These are phyloP conservation scores for Solenopsis fugax DNA, from an alignment of 1,140 invertebrate genomes.

Conservation along the genomic window DNA sequence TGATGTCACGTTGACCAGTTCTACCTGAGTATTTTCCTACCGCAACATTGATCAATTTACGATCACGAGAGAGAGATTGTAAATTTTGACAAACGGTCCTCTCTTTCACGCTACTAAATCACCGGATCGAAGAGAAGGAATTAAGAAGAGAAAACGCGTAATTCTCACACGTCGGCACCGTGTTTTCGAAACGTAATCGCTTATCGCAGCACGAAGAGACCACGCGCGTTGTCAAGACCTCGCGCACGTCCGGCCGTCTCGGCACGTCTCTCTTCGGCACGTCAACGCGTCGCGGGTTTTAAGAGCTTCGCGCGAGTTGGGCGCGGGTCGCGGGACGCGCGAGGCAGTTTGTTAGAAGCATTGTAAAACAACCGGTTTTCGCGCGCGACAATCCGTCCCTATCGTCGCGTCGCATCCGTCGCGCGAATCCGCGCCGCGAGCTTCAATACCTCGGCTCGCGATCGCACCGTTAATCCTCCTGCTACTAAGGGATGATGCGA, in stretches of 20 bases:
- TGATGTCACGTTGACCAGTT: no score
- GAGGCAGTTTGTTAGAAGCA: conserved; percentile 42
- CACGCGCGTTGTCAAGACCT: not conserved
- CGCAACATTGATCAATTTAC: not conserved
- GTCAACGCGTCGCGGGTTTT: conserved; percentile 34
- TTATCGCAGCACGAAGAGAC: conserved; percentile 7
- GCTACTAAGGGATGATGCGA: not conserved
- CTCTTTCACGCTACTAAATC: not conserved
- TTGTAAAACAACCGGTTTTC: conserved; percentile 53
- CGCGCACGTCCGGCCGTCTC: conserved; percentile 9
- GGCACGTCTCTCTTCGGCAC: conserved; percentile 8
- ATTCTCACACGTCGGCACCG: not conserved
- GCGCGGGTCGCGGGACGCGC: conserved; percentile 25
- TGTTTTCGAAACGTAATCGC: not conserved
- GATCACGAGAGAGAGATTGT: not conserved
- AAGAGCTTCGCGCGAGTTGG: not conserved
- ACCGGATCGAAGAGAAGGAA: not conserved
- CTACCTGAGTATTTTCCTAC: not conserved
- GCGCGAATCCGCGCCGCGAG: not conserved
- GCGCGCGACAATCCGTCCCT: conserved; percentile 10
- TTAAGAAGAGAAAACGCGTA: not conserved
- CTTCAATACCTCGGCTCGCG: conserved; percentile 12
- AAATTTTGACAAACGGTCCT: not conserved
- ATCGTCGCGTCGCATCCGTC: no score
- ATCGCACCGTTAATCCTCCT: not conserved